Base-by-base conservation (phyloP, 1,140 invertebrate genomes). In the Tetramorium simillimum region DNA sequence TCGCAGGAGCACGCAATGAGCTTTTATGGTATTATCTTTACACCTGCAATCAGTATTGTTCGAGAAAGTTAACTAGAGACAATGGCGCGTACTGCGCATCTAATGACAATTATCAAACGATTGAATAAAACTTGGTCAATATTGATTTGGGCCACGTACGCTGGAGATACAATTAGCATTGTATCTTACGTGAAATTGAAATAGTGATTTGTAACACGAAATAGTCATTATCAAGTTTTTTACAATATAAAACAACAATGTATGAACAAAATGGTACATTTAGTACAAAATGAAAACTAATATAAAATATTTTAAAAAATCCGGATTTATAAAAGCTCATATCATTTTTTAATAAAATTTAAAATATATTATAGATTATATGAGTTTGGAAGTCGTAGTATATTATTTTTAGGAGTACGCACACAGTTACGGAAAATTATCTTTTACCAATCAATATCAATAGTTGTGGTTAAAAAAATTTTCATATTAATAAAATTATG, bases 81-180 rank as follows among this genome's bases (percentile, higher is more conserved):
- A 80, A 80, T 65, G 33, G 37, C 60, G 28, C 12, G n/a, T 65
- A 28, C 43, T n/a, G 76, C 28, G 28, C 76, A 33, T 65, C 60
- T 51, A 80, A 80, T 80, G 46, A 80, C 76, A 80, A 80, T 80
- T 80, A 80, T 65, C 76, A 40, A 80, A 51, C 76, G 46, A 80
- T 80, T 80, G 76, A 65, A 65, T 80, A 65, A 80, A 53, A 65
- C 76, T 65, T 60, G 4, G 60, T 49, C 43, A 9, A 37, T 65
- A 80, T 80, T 28, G 76, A 65, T 80, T 37, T 43, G 7, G 18
- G 16, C 12, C 33, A 40, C 9, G 33, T 37, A 21, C 51, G 18
- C 37, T 37, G 6, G 24, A 62, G 33, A 18, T 14, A 46, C 10
- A 18, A 28, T 10, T 9, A 33, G 53, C 60, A 33, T 49, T 65